Evolutionary conservation across 1,140 invertebrate genomes (phyloP).

Genomic region (Trinorchestia longiramus): DNA sequence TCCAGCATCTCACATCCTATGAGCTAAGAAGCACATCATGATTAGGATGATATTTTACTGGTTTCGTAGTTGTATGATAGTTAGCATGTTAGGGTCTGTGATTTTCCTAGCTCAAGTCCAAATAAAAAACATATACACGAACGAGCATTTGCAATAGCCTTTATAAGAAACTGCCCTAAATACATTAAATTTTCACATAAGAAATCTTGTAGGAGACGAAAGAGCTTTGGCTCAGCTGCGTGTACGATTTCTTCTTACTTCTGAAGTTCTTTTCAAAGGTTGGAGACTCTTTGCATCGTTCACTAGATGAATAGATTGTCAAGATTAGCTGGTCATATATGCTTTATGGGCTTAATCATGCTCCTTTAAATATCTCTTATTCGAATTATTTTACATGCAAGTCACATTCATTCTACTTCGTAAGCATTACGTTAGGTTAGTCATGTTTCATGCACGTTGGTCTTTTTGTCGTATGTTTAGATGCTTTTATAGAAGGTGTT

Average conservation of each 20-base stretch:
- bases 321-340: no score
- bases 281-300: not conserved
- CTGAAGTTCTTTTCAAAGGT: not conserved
- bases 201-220: not conserved
- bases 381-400: no score
- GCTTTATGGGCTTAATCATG: no score
- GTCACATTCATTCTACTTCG: no score
- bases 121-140: not conserved
- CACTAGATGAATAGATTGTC: not conserved
- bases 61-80: not conserved
- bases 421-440: no score
- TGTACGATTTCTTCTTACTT: not conserved
- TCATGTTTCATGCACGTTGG: no score
- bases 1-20: no score
- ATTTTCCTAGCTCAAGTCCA: not conserved
- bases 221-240: not conserved
- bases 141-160: not conserved
- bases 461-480: no score
- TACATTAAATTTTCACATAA: not conserved
- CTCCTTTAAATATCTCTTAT: no score
- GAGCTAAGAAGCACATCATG: no score
- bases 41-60: no score
- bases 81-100: not conserved
- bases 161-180: not conserved
- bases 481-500: not conserved